Base-by-base conservation (phyloP, 2,888 invertebrate species). In the Tyria jacobaeae region DNA sequence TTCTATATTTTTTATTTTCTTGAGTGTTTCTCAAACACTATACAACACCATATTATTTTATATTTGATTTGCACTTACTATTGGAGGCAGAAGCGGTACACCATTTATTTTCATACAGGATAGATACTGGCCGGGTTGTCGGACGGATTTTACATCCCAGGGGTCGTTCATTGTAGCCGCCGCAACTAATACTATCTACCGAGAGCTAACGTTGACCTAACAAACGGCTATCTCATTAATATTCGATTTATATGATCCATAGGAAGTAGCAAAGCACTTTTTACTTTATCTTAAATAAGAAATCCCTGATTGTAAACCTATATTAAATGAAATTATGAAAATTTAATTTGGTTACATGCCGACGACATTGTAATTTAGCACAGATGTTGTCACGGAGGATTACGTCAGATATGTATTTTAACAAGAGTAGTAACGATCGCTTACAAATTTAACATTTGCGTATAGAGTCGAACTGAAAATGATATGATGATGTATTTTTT, bases 31-130 rank as follows among this genome's bases (percentile, higher is more conserved):
- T 21, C 9, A 37, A 51, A 15, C 2, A n/a, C 7, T 25, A 49
- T 14, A 27, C 37, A 41, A 24, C n/a, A 17, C 10, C 17, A 24
- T 10, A 12, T 24, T 12, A 39, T 17, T 3, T 34, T 25, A 24
- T 44, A 41, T 21, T 4, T 55, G 57, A 47, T 50, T 51, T 57
- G n/a, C 67, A 94, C 95, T 95, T 92, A 97, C 97, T 89, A 97
- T 88, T 52, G 97, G 97, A 57, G 97, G 97, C 67, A 97, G 94
- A 71, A 97, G 95, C 24, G 97, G 96, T 56, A 95, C 91, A 62
- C 97, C 97, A 87, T 96, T 95, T 73, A 97, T 94, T 94, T 95
- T 96, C 85, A 97, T 96, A 77, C 95, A 96, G 51, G 97, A 97
- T 60, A 95, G 89, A 81, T 96, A 96, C 64, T 91, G 90, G 57